phyloP scores from a whole-genome alignment of 2,113 vertebrate genomes.

The Ceyx cyanopectus region DNA sequence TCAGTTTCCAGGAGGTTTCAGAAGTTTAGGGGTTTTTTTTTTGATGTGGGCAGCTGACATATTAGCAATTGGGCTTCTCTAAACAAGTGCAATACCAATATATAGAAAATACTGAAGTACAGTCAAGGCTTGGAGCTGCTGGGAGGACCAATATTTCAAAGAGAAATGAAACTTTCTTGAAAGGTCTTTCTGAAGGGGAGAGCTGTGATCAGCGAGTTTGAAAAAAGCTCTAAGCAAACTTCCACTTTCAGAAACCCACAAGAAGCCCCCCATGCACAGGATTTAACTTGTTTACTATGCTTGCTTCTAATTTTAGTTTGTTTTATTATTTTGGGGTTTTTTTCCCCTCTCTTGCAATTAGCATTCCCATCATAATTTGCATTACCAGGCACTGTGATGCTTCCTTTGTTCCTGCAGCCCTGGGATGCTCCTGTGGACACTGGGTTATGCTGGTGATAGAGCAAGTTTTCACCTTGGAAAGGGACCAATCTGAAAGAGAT shows the following conservation, averaged over 20 bases:
- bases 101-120: not conserved
- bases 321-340: too few relatives aligned
- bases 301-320: not conserved
- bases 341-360: not conserved
- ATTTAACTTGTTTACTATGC: not conserved
- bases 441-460: too few relatives aligned
- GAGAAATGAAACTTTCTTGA: constrained; percentile 3
- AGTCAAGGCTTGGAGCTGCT: not conserved
- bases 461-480: not conserved
- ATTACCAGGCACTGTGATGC: not conserved
- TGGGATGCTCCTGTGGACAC: rapidly evolving
- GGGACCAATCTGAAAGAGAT: not conserved
- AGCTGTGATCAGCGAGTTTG: not conserved
- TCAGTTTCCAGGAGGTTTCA: constrained; percentile 4
- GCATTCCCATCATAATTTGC: not conserved
- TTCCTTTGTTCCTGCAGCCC: not conserved
- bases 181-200: not conserved
- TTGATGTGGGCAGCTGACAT: not conserved
- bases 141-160: not conserved
- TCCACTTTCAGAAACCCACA: not conserved
- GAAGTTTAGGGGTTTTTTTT: not conserved
- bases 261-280: not conserved
- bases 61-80: not conserved
- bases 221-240: not conserved
- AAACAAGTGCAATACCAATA: rapidly evolving